Conservation (phyloP, 2,113 vertebrate species). For the Psephotus haematonotus region DNA sequence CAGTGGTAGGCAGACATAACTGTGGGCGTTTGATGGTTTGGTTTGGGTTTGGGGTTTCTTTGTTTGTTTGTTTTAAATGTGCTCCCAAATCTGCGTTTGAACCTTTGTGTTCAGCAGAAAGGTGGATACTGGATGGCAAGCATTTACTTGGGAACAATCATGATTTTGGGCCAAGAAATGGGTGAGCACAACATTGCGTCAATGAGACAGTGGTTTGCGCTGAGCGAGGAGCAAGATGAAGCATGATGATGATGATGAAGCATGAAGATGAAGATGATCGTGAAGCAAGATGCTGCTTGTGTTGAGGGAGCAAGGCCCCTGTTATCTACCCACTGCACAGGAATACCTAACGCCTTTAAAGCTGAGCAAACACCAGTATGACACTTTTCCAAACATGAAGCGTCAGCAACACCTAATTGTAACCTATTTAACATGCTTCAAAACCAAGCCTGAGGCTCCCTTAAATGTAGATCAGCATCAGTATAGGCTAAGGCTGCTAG, state of each 20-base stretch:
- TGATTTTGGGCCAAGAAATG: fast-evolving
- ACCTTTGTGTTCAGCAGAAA: background rate
- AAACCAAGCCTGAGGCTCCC: background rate
- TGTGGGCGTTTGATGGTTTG: background rate
- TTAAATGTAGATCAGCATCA: background rate
- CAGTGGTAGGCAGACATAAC: fast-evolving
- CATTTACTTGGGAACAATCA: fast-evolving
- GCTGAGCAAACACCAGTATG: background rate
- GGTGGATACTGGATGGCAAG: fast-evolving
- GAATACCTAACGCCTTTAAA: background rate
- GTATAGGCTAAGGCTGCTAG: fast-evolving
- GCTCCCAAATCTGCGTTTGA: background rate
- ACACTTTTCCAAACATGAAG: background rate
- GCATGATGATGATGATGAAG: too few relatives aligned
- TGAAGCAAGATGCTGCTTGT: background rate
- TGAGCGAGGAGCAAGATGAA: background rate
- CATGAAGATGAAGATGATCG: too few relatives aligned
- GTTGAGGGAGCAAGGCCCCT: background rate
- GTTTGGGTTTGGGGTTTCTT: too few relatives aligned
- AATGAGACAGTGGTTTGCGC: fast-evolving
- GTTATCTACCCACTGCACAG: background rate
- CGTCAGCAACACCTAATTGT: background rate
- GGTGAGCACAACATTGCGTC: fast-evolving
- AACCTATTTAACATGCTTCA: background rate
- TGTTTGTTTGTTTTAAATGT: too few relatives aligned